Conservation (phyloP, 1,140 invertebrate species). For the Brachionus angularis region DNA sequence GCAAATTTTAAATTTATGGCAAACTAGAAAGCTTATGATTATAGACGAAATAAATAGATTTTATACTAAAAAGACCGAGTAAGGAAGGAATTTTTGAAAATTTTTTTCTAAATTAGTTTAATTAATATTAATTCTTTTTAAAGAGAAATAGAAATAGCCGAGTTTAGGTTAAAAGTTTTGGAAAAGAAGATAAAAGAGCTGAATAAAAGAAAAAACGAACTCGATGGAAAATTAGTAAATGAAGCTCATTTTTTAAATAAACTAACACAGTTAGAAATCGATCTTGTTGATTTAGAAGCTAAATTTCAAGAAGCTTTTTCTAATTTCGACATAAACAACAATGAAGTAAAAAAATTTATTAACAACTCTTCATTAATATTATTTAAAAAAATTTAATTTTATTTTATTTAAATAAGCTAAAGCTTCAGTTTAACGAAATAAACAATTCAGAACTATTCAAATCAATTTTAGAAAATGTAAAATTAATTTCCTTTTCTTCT, state of each 20-base stretch:
- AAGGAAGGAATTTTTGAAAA: background rate
- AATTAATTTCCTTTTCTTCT: background rate
- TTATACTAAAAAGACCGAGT: constrained; percentile 14
- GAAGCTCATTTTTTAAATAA: constrained; percentile 15
- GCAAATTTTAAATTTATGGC: constrained; percentile 11
- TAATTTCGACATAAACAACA: constrained; percentile 13
- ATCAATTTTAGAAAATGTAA: constrained; percentile 3
- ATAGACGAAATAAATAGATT: constrained; percentile 6
- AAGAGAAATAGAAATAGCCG: constrained; percentile 15
- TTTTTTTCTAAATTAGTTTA: background rate
- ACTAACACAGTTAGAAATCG: background rate
- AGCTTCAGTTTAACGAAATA: constrained; percentile 11
- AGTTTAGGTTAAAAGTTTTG: constrained; percentile 18
- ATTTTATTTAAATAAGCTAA: constrained; percentile 32
- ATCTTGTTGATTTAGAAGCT: background rate
- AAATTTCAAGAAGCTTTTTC: constrained; percentile 36
- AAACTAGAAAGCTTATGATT: background rate
- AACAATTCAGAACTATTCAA: background rate
- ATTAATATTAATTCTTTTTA: background rate
- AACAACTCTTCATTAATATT: too few relatives aligned
- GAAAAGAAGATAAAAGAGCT: background rate
- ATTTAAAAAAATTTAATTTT: too few relatives aligned
- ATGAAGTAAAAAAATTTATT: too few relatives aligned
- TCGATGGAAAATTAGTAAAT: background rate
- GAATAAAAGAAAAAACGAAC: background rate